Percentiles rank a stretch among this genome's conserved stretches.
These are phyloP conservation scores for Gasteruption jaculator DNA, from an alignment of 2,888 invertebrate species.

Conservation along the genomic window DNA sequence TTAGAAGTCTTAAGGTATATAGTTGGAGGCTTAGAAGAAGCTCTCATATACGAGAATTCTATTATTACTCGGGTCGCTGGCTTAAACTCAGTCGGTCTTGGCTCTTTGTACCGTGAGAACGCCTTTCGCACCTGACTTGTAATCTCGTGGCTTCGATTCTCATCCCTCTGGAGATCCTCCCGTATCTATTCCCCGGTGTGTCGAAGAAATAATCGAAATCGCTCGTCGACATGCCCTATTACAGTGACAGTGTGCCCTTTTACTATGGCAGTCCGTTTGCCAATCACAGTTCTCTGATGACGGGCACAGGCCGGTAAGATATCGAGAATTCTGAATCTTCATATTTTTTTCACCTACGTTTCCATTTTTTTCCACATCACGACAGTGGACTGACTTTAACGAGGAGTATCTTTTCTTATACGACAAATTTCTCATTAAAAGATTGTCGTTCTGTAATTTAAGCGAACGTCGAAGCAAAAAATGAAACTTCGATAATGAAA, in stretches of 20 bases:
- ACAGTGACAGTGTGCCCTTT: slow-evolving; percentile 43
- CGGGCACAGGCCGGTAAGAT: slow-evolving; percentile 45
- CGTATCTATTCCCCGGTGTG: no score
- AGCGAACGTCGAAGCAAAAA: no score
- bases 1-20: slow-evolving; percentile 39
- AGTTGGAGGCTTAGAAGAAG: slow-evolving; percentile 45
- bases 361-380: no score
- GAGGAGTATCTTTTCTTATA: no score
- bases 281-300: slow-evolving; percentile 49
- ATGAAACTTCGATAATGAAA: no score
- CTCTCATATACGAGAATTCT: slow-evolving; percentile 48
- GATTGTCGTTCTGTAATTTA: no score
- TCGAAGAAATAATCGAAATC: slow-evolving; percentile 4
- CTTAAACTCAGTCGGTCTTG: slow-evolving; percentile 50
- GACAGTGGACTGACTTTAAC: no score
- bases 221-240: slow-evolving; percentile 41
- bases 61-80: slow-evolving; percentile 49
- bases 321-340: no score
- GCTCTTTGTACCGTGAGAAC: slow-evolving; percentile 51
- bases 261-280: slow-evolving; percentile 43
- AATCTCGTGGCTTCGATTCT: no score
- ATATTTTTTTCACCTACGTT: no score
- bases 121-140: slow-evolving; percentile 41
- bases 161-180: no score
- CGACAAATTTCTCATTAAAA: no score